Conservation (phyloP, 1,140 invertebrate species). For the Zaprionus vittiger region DNA sequence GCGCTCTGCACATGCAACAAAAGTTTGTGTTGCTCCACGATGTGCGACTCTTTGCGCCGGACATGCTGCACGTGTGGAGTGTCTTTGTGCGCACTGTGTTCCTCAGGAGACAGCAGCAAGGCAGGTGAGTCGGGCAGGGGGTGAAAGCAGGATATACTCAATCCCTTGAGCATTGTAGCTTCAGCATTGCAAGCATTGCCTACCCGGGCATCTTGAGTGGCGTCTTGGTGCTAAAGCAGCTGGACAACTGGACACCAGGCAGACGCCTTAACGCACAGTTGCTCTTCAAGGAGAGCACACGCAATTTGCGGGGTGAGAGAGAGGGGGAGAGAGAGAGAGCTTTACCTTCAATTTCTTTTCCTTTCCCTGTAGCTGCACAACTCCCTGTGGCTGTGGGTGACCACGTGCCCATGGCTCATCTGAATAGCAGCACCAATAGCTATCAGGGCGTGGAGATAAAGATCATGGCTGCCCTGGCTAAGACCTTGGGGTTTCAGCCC, state of each 20-base stretch:
- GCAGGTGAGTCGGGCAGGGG: conserved; percentile 28
- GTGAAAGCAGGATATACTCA: not conserved
- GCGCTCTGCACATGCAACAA: conserved; percentile 88
- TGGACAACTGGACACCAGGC: conserved; percentile 50
- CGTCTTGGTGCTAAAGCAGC: conserved; percentile 51
- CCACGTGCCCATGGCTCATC: conserved; percentile 88
- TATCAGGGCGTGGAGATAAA: conserved; percentile 88
- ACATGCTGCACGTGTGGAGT: conserved; percentile 91
- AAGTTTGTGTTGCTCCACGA: conserved; percentile 90
- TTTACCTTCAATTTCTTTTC: conserved; percentile 83
- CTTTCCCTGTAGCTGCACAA: conserved; percentile 83
- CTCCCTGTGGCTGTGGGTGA: conserved; percentile 88
- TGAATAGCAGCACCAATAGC: conserved; percentile 80
- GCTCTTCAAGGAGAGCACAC: conserved; percentile 61
- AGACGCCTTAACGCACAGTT: conserved; percentile 36
- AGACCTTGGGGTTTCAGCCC: conserved; percentile 88
- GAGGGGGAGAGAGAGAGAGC: not conserved
- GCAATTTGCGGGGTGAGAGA: conserved; percentile 57
- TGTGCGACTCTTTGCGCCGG: conserved; percentile 87
- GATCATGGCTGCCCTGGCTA: conserved; percentile 88
- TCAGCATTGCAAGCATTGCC: conserved; percentile 87
- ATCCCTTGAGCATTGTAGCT: conserved; percentile 29
- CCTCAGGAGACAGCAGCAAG: conserved; percentile 73
- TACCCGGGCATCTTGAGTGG: conserved; percentile 86
- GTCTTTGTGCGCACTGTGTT: conserved; percentile 91